Percentiles rank a stretch among this genome's conserved stretches.
Evolutionary conservation across 2,888 invertebrate genomes (phyloP).

Genomic region (Congeria kusceri): DNA sequence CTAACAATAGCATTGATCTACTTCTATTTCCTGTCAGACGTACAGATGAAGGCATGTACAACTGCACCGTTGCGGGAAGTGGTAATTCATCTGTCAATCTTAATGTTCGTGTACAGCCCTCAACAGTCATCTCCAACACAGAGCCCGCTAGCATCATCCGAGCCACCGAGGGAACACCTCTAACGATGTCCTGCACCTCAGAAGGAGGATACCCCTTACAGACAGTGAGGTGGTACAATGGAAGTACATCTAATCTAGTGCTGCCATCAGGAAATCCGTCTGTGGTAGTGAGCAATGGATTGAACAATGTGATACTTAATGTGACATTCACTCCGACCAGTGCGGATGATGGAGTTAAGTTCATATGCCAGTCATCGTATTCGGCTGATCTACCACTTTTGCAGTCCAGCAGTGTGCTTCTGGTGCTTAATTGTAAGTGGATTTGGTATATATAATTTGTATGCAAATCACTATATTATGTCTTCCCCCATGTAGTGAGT

Average conservation of each 20-base stretch:
- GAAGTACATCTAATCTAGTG: neutral
- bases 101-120: too few species aligned
- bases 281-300: neutral
- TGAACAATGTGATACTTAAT: neutral
- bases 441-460: too few species aligned
- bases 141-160: neutral
- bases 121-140: too few species aligned
- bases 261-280: neutral
- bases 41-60: too few species aligned
- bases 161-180: neutral
- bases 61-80: too few species aligned
- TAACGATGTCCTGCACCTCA: neutral
- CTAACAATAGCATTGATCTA: too few species aligned
- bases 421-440: neutral
- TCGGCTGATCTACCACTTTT: neutral
- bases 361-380: constrained; percentile 2
- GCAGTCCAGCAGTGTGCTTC: neutral
- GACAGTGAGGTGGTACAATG: neutral
- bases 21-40: too few species aligned
- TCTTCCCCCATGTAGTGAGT: too few species aligned
- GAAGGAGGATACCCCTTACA: neutral
- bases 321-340: neutral
- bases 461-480: too few species aligned
- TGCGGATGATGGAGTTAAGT: neutral
- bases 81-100: too few species aligned